Evolutionary conservation across 2,888 invertebrate species (phyloP).

Genomic region (Clivina fossor): DNA sequence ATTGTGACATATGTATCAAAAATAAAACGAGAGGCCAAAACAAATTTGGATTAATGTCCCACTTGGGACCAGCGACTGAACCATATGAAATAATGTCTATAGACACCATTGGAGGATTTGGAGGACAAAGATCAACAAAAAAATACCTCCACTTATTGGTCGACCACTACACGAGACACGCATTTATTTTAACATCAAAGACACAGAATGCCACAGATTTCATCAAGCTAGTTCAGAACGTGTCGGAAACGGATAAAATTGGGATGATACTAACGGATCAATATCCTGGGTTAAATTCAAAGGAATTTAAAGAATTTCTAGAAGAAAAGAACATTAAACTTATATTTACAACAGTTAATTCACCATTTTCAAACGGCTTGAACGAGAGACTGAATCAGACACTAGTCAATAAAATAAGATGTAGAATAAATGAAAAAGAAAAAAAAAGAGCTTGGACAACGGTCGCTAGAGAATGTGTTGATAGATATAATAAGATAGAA

Average conservation of each 20-base stretch:
- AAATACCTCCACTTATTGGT: slow-evolving; percentile 1
- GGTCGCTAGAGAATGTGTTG: slow-evolving; percentile 37
- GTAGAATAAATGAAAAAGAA: slow-evolving; percentile 37
- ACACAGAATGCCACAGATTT: slow-evolving; percentile 39
- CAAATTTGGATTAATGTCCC: slow-evolving; percentile 40
- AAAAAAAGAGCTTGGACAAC: slow-evolving; percentile 37
- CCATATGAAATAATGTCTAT: slow-evolving; percentile 25
- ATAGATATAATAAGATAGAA: slow-evolving; percentile 38
- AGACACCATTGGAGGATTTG: slow-evolving; percentile 19
- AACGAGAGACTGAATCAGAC: slow-evolving; percentile 41
- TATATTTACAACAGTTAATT: slow-evolving; percentile 38
- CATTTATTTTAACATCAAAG: slow-evolving; percentile 39
- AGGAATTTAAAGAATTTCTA: slow-evolving; percentile 39
- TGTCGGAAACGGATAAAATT: slow-evolving; percentile 29
- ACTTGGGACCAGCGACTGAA: slow-evolving; percentile 43
- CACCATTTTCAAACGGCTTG: slow-evolving; percentile 39
- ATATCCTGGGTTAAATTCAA: slow-evolving; percentile 38
- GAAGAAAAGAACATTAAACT: slow-evolving; percentile 36
- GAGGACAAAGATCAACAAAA: slow-evolving; percentile 17
- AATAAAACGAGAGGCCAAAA: slow-evolving; percentile 42
- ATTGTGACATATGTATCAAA: slow-evolving; percentile 29
- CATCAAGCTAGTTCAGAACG: slow-evolving; percentile 35
- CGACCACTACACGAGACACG: slow-evolving; percentile 39
- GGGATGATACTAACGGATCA: slow-evolving; percentile 38
- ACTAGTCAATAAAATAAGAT: slow-evolving; percentile 38